These are phyloP conservation scores for Azemiops feae DNA, from an alignment of 2,113 vertebrate genomes.

Conservation along the genomic window DNA sequence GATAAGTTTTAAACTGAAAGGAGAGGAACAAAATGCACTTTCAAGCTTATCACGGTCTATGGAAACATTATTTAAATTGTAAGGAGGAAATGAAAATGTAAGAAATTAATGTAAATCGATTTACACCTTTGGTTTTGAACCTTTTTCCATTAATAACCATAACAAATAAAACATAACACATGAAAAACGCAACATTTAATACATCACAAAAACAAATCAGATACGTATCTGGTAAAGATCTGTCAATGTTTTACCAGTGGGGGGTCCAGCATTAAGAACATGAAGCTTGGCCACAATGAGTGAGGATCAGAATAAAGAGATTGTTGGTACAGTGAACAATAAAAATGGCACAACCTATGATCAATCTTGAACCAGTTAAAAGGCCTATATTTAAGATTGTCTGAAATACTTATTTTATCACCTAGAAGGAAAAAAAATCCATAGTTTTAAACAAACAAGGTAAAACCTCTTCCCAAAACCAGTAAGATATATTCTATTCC, in stretches of 20 bases:
- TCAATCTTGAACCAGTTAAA: slow-evolving; percentile 30
- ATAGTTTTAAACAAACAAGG: slow-evolving; percentile 17
- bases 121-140: slow-evolving; percentile 44
- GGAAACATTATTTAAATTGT: slow-evolving; percentile 32
- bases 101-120: slow-evolving; percentile 37
- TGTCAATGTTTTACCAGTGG: slow-evolving; percentile 61
- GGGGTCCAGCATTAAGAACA: slow-evolving; percentile 56
- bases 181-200: slow-evolving; percentile 64
- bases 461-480: slow-evolving; percentile 13
- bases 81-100: slow-evolving; percentile 36
- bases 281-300: slow-evolving; percentile 50
- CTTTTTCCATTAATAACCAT: slow-evolving; percentile 49
- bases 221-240: slow-evolving; percentile 62
- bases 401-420: background rate
- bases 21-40: slow-evolving; percentile 54
- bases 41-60: slow-evolving; percentile 51
- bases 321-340: slow-evolving; percentile 36
- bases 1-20: slow-evolving; percentile 5
- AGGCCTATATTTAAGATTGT: background rate
- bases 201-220: slow-evolving; percentile 63
- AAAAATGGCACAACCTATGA: slow-evolving; percentile 39
- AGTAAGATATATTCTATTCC: slow-evolving; percentile 6
- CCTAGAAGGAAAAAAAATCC: background rate
- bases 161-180: slow-evolving; percentile 56
- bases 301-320: slow-evolving; percentile 51